Percentiles rank a stretch among this genome's conserved stretches.
These are phyloP conservation scores for Turnix velox DNA, from an alignment of 2,113 vertebrate genomes.

Conservation along the genomic window DNA sequence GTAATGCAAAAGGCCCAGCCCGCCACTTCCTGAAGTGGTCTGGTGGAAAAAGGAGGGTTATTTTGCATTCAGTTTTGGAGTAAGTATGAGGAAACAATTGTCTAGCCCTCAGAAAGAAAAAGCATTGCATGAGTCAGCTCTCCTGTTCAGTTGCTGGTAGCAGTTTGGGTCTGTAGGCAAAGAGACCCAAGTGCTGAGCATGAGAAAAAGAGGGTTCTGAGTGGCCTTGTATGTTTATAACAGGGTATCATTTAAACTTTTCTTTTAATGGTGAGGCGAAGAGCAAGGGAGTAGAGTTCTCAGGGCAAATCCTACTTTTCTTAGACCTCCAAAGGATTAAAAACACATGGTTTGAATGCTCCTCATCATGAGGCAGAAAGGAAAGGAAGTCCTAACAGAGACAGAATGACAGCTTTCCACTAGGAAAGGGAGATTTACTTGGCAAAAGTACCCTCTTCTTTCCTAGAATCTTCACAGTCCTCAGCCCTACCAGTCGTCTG, in stretches of 20 bases:
- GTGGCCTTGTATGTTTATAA: fast-evolving
- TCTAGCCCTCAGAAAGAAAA: neutral
- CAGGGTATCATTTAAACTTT: neutral
- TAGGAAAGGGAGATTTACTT: neutral
- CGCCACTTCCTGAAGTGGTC: neutral
- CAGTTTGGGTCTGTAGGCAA: neutral
- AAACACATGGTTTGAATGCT: neutral
- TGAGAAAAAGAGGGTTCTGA: neutral
- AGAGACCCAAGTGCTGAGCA: fast-evolving
- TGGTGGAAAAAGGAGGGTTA: neutral
- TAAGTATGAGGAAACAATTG: neutral
- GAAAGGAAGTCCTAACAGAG: neutral
- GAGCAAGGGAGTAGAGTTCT: neutral
- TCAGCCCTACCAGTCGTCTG: neutral
- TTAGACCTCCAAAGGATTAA: neutral
- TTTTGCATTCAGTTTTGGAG: neutral
- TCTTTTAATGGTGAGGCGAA: neutral
- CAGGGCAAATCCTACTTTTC: neutral
- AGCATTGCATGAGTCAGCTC: neutral
- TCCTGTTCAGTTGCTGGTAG: neutral
- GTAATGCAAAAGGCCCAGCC: fast-evolving
- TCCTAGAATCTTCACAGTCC: neutral
- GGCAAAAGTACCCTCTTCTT: neutral
- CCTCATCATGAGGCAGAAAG: neutral
- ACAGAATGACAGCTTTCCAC: neutral